These are phyloP conservation scores for Xylota segnis DNA, from an alignment of 2,888 invertebrate species.

Conservation along the genomic window DNA sequence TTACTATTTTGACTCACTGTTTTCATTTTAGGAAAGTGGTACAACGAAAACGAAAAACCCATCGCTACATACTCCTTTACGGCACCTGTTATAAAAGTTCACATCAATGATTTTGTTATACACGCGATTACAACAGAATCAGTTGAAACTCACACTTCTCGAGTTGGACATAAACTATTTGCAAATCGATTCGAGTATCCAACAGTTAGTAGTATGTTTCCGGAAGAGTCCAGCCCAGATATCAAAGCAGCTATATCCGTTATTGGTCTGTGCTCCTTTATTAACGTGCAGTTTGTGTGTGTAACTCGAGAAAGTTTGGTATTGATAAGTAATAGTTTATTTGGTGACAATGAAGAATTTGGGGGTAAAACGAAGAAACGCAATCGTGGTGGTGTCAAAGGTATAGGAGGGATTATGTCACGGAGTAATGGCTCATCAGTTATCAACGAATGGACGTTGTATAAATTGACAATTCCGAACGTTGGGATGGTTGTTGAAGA, in stretches of 20 bases:
- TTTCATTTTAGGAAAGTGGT: slow-evolving; percentile 82
- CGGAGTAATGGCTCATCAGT: slow-evolving; percentile 81
- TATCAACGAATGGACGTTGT: slow-evolving; percentile 88
- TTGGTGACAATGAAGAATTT: slow-evolving; percentile 68
- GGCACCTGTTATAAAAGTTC: slow-evolving; percentile 88
- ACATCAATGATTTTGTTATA: slow-evolving; percentile 88
- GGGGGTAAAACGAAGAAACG: slow-evolving; percentile 72
- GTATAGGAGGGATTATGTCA: slow-evolving; percentile 78
- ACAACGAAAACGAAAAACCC: slow-evolving; percentile 85
- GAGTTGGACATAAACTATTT: slow-evolving; percentile 87
- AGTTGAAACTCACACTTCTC: slow-evolving; percentile 90
- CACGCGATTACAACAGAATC: slow-evolving; percentile 91
- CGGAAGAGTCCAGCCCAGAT: slow-evolving; percentile 83
- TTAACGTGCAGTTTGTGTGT: slow-evolving; percentile 83
- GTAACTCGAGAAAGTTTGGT: slow-evolving; percentile 82
- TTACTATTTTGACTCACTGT: background rate
- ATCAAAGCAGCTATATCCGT: slow-evolving; percentile 82
- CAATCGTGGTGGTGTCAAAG: slow-evolving; percentile 73
- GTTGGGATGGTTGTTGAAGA: slow-evolving; percentile 89
- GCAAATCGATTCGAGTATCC: slow-evolving; percentile 84
- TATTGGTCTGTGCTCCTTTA: slow-evolving; percentile 82
- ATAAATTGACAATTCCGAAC: slow-evolving; percentile 88
- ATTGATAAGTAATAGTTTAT: slow-evolving; percentile 81
- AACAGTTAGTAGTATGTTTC: slow-evolving; percentile 81
- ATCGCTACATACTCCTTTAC: slow-evolving; percentile 90